A percentile compares a stretch with the other conserved stretches of the same genome.
These are phyloP conservation scores for Campopleginae sp. DNA, from an alignment of 2,888 invertebrate species.

Conservation along the genomic window DNA sequence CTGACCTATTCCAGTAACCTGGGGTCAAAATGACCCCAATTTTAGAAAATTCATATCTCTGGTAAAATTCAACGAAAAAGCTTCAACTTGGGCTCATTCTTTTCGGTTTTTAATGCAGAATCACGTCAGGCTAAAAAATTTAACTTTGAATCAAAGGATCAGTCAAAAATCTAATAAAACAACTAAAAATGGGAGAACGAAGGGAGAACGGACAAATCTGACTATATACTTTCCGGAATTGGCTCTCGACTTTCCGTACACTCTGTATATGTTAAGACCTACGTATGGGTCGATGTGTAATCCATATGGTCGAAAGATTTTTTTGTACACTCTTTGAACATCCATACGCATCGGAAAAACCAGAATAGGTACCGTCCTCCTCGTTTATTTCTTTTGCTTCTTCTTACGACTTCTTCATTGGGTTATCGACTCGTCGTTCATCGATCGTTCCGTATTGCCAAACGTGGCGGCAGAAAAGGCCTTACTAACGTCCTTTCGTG, in stretches of 20 bases:
- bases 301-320: conserved; percentile 60
- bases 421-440: conserved; percentile 24
- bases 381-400: conserved; percentile 31
- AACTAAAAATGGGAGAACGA: too few species aligned
- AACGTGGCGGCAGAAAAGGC: conserved; percentile 64
- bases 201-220: too few species aligned
- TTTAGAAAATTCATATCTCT: not conserved
- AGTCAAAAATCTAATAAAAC: too few species aligned
- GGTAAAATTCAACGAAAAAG: not conserved
- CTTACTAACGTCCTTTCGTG: conserved; percentile 12
- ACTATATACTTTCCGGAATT: too few species aligned
- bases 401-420: conserved; percentile 20
- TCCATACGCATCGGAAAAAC: conserved; percentile 61
- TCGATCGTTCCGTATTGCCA: conserved; percentile 61
- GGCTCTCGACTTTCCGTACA: not conserved
- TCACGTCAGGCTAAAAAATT: too few species aligned
- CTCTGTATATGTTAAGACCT: not conserved
- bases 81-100: too few species aligned
- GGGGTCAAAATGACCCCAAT: too few species aligned
- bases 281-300: conserved; percentile 30
- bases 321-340: conserved; percentile 47
- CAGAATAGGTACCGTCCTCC: conserved; percentile 29
- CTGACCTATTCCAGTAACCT: too few species aligned
- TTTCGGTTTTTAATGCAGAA: too few species aligned
- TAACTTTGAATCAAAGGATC: too few species aligned